phyloP scores from a whole-genome alignment of 1,140 invertebrate genomes.

The Megathymus violae region DNA sequence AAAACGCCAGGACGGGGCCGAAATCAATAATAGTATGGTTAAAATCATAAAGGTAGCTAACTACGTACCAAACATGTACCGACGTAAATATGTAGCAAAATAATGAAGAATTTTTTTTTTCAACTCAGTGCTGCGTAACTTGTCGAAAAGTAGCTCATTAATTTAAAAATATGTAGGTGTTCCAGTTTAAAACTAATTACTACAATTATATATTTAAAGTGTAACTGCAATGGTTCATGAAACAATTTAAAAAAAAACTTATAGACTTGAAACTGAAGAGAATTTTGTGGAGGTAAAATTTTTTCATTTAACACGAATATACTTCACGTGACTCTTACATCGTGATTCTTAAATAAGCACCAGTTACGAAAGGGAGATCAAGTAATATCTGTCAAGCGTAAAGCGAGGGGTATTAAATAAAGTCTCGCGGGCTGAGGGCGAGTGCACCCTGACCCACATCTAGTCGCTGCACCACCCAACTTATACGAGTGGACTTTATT shows the following conservation, averaged over 20 bases:
- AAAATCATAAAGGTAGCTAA: too few species aligned
- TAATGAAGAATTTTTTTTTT: too few species aligned
- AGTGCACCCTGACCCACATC: slow-evolving; percentile 79
- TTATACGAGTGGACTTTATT: slow-evolving; percentile 81
- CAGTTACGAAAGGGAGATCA: slow-evolving; percentile 46
- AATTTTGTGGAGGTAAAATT: too few species aligned
- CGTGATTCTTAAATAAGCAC: slow-evolving; percentile 36
- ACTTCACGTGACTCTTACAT: background rate
- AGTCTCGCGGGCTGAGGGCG: slow-evolving; percentile 66
- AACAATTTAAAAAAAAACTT: too few species aligned
- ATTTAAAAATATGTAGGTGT: background rate
- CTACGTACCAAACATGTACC: too few species aligned
- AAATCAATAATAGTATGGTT: too few species aligned
- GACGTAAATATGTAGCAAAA: too few species aligned
- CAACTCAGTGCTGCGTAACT: too few species aligned
- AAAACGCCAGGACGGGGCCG: too few species aligned
- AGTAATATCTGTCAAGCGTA: slow-evolving; percentile 68
- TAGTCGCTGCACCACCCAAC: slow-evolving; percentile 71
- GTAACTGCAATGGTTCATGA: background rate
- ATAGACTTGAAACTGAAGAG: too few species aligned
- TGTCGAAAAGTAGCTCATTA: background rate
- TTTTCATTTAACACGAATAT: background rate
- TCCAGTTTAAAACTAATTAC: background rate
- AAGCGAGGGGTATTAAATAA: slow-evolving; percentile 70
- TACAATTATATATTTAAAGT: background rate